These are phyloP conservation scores for Talpa occidentalis DNA, from an alignment of 2,113 vertebrate species.

Conservation along the genomic window DNA sequence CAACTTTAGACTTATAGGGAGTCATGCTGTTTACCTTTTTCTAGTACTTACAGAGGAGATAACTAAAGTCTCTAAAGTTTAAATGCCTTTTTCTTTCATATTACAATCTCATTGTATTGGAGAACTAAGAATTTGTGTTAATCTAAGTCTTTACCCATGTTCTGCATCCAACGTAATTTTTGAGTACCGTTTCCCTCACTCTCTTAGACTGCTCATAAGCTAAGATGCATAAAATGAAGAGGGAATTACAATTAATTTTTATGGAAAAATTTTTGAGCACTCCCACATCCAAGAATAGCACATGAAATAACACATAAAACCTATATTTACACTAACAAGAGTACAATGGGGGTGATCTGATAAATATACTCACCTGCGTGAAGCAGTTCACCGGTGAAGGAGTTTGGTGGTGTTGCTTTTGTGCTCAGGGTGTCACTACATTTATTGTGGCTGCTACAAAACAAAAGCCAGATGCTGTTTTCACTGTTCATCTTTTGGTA, in stretches of 20 bases:
- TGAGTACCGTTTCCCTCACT: neutral
- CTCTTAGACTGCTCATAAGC: neutral
- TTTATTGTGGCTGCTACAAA: neutral
- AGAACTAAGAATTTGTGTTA: constrained; percentile 15
- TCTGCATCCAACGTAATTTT: neutral
- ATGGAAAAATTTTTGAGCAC: neutral
- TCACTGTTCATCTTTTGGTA: neutral
- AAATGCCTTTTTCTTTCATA: constrained; percentile 15
- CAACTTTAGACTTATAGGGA: neutral
- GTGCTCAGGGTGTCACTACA: neutral
- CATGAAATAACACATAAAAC: neutral
- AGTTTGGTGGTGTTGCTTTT: neutral
- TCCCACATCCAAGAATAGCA: too few relatives aligned
- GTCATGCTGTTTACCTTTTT: neutral
- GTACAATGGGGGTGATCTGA: neutral
- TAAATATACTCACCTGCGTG: neutral
- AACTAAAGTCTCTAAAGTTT: neutral
- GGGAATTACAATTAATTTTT: neutral
- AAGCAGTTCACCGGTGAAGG: neutral
- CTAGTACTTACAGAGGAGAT: neutral
- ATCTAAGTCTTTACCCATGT: constrained; percentile 35
- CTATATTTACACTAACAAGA: neutral
- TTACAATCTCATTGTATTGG: constrained; percentile 33
- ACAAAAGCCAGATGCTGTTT: neutral
- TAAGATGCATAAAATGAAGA: neutral